phyloP scores from a whole-genome alignment of 2,797 vertebrate genomes.

The Otus scops region DNA sequence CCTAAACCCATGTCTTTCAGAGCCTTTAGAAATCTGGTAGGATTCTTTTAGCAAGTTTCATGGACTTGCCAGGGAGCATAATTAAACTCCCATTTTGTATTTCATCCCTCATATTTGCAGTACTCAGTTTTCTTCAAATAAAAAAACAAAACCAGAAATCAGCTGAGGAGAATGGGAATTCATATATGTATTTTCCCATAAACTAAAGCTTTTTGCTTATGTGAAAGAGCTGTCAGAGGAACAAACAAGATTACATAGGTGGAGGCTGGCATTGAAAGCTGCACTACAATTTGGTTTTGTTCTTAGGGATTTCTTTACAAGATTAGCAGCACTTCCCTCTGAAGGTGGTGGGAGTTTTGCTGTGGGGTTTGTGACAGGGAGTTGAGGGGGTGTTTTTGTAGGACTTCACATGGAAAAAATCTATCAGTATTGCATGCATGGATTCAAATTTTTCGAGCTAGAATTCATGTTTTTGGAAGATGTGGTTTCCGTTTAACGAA shows the following conservation, averaged over 20 bases:
- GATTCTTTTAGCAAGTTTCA: neutral
- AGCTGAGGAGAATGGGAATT: neutral
- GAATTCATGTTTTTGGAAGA: neutral
- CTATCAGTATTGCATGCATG: fast-evolving
- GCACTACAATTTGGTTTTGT: neutral
- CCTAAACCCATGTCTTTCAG: neutral
- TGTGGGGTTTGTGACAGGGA: neutral
- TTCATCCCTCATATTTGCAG: neutral
- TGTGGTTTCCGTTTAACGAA: neutral
- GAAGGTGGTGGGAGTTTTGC: neutral
- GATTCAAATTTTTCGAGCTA: neutral
- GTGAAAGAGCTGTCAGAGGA: neutral
- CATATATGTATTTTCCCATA: neutral
- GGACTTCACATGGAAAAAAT: neutral
- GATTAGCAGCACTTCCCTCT: neutral
- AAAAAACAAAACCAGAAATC: neutral
- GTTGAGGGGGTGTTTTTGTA: neutral
- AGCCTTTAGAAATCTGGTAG: neutral
- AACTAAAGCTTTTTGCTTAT: neutral
- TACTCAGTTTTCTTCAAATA: neutral
- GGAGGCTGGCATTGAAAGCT: neutral
- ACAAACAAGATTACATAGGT: neutral
- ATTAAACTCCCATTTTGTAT: neutral
- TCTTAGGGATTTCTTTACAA: neutral
- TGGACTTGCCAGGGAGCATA: neutral